Percentiles rank a stretch among this genome's conserved stretches.
These are phyloP conservation scores for Periplaneta americana DNA, from an alignment of 1,140 invertebrate genomes.

Conservation along the genomic window DNA sequence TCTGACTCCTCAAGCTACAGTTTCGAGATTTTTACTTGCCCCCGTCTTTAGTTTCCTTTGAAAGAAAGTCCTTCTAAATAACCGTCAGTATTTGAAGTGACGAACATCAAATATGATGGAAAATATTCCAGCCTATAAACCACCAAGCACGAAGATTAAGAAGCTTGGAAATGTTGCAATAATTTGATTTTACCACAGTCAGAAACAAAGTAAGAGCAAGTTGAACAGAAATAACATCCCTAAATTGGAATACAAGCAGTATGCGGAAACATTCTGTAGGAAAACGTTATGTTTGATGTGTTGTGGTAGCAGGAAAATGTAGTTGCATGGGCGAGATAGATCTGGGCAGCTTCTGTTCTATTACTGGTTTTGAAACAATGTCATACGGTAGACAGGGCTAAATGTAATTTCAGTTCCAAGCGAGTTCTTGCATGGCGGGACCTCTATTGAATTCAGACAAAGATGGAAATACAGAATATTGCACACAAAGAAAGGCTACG, in stretches of 20 bases:
- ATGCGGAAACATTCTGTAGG: neutral
- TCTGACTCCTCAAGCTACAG: no score
- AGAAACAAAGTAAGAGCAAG: no score
- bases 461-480: neutral
- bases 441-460: neutral
- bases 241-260: neutral
- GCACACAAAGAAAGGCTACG: neutral
- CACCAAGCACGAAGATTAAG: no score
- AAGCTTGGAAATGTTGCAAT: no score
- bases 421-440: neutral
- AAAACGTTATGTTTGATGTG: neutral
- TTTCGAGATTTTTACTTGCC: no score
- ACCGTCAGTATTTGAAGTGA: no score
- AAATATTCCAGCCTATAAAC: no score
- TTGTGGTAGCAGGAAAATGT: neutral
- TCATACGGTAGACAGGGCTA: neutral
- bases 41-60: no score
- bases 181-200: no score
- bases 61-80: no score
- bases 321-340: neutral
- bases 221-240: neutral
- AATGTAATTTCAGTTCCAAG: neutral
- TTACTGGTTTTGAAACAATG: neutral
- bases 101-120: no score
- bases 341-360: neutral